Conservation (phyloP, 2,113 vertebrate genomes). For the Ailurus styani region DNA sequence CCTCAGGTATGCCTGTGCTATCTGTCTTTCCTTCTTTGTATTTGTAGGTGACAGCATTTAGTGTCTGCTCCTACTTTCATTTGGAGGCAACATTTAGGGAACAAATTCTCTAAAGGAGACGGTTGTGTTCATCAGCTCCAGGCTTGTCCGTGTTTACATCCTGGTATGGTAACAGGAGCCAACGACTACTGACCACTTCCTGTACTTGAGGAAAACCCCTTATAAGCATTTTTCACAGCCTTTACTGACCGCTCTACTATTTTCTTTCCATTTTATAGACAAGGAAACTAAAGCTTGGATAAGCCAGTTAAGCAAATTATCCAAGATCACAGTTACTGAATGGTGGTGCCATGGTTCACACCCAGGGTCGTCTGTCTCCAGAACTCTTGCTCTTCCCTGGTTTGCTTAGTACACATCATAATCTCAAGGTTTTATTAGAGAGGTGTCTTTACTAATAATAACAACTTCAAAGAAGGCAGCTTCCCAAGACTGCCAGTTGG, state of each 20-base stretch:
- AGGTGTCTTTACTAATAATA: neutral
- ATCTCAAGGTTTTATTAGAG: neutral
- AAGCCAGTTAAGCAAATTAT: neutral
- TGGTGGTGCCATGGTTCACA: neutral
- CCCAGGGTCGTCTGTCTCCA: neutral
- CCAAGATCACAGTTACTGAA: neutral
- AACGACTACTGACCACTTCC: neutral
- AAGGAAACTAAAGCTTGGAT: neutral
- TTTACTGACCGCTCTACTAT: neutral
- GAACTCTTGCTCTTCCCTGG: neutral
- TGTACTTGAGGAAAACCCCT: neutral
- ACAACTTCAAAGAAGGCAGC: neutral
- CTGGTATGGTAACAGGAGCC: neutral
- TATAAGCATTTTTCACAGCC: neutral
- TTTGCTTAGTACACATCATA: neutral
- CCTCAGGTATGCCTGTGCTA: neutral
- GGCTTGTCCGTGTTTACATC: neutral
- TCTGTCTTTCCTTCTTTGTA: conserved; percentile 20
- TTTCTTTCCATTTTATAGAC: neutral
- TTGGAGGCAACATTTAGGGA: neutral
- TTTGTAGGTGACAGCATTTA: neutral
- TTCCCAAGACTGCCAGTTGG: neutral
- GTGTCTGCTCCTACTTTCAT: fast-evolving
- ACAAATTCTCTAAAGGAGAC: neutral
- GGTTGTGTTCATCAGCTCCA: neutral